Evolutionary conservation across 2,888 invertebrate species (phyloP), one percentile per base, ranked within the genome.

Genomic region (Beris chalybata): DNA sequence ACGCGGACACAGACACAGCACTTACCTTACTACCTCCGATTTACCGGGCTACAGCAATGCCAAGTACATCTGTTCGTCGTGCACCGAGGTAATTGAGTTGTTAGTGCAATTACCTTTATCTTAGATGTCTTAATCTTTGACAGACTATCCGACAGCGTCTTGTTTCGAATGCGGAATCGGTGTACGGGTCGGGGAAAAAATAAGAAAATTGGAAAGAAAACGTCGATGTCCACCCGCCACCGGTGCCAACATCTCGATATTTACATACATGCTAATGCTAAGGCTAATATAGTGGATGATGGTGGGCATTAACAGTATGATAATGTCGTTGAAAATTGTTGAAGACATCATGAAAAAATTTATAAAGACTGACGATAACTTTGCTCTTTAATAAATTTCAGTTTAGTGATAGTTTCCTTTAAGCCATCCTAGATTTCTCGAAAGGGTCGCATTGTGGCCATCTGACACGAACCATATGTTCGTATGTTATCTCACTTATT

Each of bases 11-110:
- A 30, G 50, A 38, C 13, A 38, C 61, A 32, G 30, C 31, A 32
- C n/a, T 29, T 47, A 59, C 15, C 15, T 32, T 7, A 31, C n/a
- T 11, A 38, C 38, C 38, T 38, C 38, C 38, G 38, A 38, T 38
- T 38, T 59, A 48, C 44, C 15, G 22, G 15, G 9, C 50, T n/a
- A 50, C 15, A 15, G 50, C 29, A 50, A 15, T 29, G 15, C 50
- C 50, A 61, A 38, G 38, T 61, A 61, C 61, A 61, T 61, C 61
- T 61, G 61, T 61, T 61, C 50, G 44, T 64, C 64, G 64, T 64
- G 64, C 64, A 64, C 31, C 53, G 64, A 50, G 45, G 64, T 64
- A 64, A 64, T 64, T 64, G 64, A 64, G 64, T 64, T 64, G 64
- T 64, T 64, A 64, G 64, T 64, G 64, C 61, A 61, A 61, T 61